Evolutionary conservation across 2,797 vertebrate species (phyloP).

Genomic region (Lepidocolaptes lacrymiger): DNA sequence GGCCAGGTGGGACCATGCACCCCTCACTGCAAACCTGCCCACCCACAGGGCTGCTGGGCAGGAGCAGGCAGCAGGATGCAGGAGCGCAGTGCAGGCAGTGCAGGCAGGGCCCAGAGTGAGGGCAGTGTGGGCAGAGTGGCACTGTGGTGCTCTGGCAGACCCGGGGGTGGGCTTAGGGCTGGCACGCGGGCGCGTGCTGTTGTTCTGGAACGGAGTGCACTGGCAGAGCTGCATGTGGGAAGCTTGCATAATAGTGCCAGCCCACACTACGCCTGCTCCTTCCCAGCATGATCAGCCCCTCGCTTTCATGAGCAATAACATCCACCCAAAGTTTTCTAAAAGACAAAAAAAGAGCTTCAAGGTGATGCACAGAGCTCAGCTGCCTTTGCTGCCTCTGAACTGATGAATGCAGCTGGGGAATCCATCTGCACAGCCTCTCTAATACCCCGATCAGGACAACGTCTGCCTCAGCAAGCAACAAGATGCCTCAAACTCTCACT

Average conservation of each 20-base stretch:
- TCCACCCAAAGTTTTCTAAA: constrained; percentile 65
- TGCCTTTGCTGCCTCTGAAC: constrained; percentile 47
- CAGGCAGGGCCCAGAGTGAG: accelerated
- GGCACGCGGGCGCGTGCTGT: constrained; percentile 36
- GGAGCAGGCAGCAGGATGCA: background rate
- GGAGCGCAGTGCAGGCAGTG: background rate
- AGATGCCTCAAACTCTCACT: background rate
- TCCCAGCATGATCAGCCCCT: constrained; percentile 64
- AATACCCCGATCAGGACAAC: background rate
- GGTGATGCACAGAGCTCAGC: constrained; percentile 50
- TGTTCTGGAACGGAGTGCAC: constrained; percentile 59
- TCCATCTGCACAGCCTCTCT: background rate
- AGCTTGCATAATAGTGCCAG: constrained; percentile 68
- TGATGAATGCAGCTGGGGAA: constrained; percentile 5
- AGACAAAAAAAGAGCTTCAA: constrained; percentile 35
- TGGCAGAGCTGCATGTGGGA: constrained; percentile 58
- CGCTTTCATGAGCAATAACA: constrained; percentile 63
- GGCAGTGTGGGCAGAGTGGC: background rate
- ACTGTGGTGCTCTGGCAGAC: constrained; percentile 5
- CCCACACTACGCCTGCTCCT: constrained; percentile 68
- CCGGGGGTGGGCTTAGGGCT: constrained; percentile 50
- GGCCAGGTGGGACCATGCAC: accelerated
- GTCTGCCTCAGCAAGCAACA: background rate
- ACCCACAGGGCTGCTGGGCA: accelerated
- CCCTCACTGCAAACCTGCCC: background rate